phyloP scores from a whole-genome alignment of 2,113 vertebrate genomes.

The Halcyon senegalensis region DNA sequence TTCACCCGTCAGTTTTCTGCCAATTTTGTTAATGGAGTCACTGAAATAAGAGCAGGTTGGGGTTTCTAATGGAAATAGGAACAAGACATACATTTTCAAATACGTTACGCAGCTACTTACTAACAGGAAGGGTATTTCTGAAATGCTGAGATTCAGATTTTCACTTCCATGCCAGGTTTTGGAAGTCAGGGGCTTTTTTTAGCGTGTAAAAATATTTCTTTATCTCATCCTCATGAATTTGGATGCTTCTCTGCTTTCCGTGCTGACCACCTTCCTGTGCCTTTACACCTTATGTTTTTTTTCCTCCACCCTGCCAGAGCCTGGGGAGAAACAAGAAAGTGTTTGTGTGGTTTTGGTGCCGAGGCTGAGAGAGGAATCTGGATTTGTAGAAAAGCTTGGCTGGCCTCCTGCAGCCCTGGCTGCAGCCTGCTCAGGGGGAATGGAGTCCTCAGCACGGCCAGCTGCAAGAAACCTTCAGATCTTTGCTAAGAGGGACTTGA shows the following conservation, averaged over 20 bases:
- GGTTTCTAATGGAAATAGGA: background rate
- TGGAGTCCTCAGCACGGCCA: background rate
- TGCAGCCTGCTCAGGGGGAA: background rate
- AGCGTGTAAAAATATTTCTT: background rate
- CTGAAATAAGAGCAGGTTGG: background rate
- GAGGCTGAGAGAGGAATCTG: background rate
- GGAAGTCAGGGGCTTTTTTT: background rate
- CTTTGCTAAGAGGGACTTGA: background rate
- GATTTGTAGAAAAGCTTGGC: background rate
- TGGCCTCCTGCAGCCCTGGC: background rate
- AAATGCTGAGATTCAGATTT: background rate
- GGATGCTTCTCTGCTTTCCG: background rate
- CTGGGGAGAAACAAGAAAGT: background rate
- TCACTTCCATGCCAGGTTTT: background rate
- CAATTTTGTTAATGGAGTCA: background rate
- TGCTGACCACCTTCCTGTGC: background rate
- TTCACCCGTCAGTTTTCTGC: background rate
- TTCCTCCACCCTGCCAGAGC: background rate
- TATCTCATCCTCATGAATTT: background rate
- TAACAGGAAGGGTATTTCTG: background rate
- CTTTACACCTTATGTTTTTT: background rate
- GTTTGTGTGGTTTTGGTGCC: background rate
- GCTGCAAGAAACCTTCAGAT: background rate
- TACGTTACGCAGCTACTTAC: background rate
- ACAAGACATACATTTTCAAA: background rate